Base-by-base conservation (phyloP, 1,140 invertebrate species). In the Euschistus heros region DNA sequence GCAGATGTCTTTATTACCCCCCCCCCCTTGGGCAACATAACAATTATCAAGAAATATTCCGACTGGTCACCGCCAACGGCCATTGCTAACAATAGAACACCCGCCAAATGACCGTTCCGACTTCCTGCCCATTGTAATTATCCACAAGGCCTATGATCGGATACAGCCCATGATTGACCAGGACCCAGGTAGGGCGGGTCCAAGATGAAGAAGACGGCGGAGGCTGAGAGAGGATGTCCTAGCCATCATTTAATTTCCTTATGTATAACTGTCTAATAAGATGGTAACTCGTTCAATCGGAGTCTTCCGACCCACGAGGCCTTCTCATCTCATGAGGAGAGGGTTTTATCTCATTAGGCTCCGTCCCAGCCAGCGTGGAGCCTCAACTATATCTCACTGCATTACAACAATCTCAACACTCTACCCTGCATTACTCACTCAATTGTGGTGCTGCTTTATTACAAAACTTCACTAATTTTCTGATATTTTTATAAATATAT, bases 81-180 rank as follows among this genome's bases (percentile, higher is more conserved):
- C 33, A 37, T 1, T 37, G 8, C 33, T 18, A 18, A 22, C n/a
- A 50, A 22, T 50, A 50, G n/a, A 50, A 50, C 22, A 50, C 47
- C 22, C n/a, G 22, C 47, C 47, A 22, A 50, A 50, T 50, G 47
- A 50, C 46, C 46, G 46, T 5, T 3, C 18, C 46, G 15, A 47
- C 47, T 50, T 50, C 47, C 47, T 50, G 47, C 47, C 47, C n/a
- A 20, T 50, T 50, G 47, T 50, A 50, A 50, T 18, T 50, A 22
- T 18, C n/a, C 47, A 50, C 10, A 50, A 6, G 13, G 33, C 7
- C 33, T 6, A 13, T 13, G 8, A 37, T 37, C 13, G 7, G 33
- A 13, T 6, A 37, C 4, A 1, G 33, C 33, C 33, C 33, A 37
- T 10, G 4, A 13, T 37, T 30, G 30, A 30, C 30, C 30, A 30